Evolutionary conservation across 2,113 vertebrate species (phyloP), one percentile per base, ranked within the genome.

Genomic region (Dissostichus mawsoni): DNA sequence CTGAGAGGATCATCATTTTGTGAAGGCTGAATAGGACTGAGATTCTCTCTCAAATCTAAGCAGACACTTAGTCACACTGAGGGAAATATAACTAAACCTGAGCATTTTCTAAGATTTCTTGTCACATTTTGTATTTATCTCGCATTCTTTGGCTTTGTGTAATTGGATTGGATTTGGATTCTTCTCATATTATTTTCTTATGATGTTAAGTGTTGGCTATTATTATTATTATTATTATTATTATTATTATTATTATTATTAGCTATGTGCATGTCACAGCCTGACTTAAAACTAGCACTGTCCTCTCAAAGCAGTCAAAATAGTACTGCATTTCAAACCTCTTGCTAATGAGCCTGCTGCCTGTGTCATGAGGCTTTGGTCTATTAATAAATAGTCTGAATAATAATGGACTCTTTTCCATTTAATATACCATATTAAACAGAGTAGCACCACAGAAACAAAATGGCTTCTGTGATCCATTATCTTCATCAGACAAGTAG

Each of bases 1-100:
- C 44, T n/a, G 14, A 61, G 71, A 36, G 69, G 23, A 44, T 80
- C 50, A 2, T 53, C 11, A 1, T 72, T 4, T 62, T 76, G 13
- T 82, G 13, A 41, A 3, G 8, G 11, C 10, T 68, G 25, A 29
- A 29, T 29, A 67, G 56, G 69, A 17, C 58, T 61, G 23, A 62
- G 1, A 9, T 61, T 5, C 56, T 29, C 16, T 51, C 4, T 67
- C 23, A 47, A 63, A 50, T 36, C 9, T 74, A 10, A 25, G 18
- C 36, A 41, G 36, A 7, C 36, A 41, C 36, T 7, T 1, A 41
- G 7, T 29, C 3, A 29, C 29, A 29, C 29, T 29, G 29, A 29
- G 29, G 29, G 29, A 4, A 29, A 29, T 29, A 29, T 0, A 29
- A 29, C 29, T 4, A 29, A 29, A 29, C 29, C 29, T 29, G 5